These are phyloP conservation scores for Eurois occulta DNA, from an alignment of 2,888 invertebrate genomes.

Conservation along the genomic window DNA sequence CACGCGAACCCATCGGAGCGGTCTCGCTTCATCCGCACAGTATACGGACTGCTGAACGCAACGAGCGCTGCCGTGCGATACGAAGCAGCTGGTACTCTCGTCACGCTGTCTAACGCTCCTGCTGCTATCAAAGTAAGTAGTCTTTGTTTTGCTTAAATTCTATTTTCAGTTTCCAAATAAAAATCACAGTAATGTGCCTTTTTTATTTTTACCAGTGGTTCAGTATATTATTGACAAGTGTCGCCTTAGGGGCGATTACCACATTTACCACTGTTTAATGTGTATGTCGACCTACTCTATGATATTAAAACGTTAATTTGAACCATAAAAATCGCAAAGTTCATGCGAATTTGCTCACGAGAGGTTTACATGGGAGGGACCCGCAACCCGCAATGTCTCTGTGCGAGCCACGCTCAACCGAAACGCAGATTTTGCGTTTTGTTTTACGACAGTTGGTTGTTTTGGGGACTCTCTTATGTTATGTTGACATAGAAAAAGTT, in stretches of 20 bases:
- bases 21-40: conserved; percentile 99
- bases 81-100: conserved; percentile 99
- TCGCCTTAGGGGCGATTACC: no score
- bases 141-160: background rate
- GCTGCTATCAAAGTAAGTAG: conserved; percentile 96
- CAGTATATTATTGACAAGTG: background rate
- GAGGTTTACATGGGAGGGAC: no score
- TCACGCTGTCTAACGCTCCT: conserved; percentile 99
- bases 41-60: conserved; percentile 99
- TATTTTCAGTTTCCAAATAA: background rate
- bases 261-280: no score
- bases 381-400: no score
- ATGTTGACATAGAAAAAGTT: background rate
- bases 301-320: no score
- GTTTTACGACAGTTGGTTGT: background rate
- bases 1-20: conserved; percentile 98
- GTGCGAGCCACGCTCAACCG: background rate
- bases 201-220: background rate
- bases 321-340: no score
- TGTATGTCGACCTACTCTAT: no score
- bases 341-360: no score
- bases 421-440: background rate
- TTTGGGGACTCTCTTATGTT: background rate
- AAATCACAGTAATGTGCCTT: background rate
- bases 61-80: conserved; percentile 99